Evolutionary conservation across 2,113 vertebrate species (phyloP).

Genomic region (Alouatta palliata): DNA sequence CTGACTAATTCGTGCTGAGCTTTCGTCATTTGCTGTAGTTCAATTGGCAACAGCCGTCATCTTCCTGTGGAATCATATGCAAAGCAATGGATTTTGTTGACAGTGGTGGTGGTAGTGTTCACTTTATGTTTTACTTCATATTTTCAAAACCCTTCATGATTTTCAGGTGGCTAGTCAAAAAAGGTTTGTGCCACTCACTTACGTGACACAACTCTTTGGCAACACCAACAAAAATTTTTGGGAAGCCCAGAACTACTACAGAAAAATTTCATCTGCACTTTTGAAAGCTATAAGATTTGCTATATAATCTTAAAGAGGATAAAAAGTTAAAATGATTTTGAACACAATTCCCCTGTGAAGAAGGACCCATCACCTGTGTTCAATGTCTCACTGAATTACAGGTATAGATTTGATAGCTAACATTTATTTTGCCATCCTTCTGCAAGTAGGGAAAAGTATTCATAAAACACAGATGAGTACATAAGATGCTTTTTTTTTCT

Average conservation of each 20-base stretch:
- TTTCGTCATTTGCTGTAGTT: background rate
- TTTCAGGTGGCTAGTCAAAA: background rate
- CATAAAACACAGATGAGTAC: background rate
- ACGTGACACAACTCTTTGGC: background rate
- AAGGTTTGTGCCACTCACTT: background rate
- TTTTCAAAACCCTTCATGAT: constrained; percentile 28
- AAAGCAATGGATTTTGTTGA: background rate
- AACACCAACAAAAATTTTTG: background rate
- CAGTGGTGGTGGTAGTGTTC: background rate
- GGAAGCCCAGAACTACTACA: background rate
- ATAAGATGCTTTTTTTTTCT: background rate
- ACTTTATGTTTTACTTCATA: background rate
- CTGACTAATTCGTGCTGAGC: background rate
- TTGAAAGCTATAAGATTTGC: background rate
- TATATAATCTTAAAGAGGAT: background rate
- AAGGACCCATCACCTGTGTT: background rate
- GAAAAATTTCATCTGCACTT: background rate
- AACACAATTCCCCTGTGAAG: background rate
- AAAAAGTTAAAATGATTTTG: background rate
- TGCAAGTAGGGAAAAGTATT: background rate
- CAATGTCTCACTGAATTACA: background rate
- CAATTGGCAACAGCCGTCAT: background rate
- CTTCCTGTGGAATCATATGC: background rate
- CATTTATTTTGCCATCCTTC: background rate
- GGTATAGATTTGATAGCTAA: background rate